phyloP scores from a whole-genome alignment of 2,797 vertebrate species.

The Threskiornis aethiopicus region DNA sequence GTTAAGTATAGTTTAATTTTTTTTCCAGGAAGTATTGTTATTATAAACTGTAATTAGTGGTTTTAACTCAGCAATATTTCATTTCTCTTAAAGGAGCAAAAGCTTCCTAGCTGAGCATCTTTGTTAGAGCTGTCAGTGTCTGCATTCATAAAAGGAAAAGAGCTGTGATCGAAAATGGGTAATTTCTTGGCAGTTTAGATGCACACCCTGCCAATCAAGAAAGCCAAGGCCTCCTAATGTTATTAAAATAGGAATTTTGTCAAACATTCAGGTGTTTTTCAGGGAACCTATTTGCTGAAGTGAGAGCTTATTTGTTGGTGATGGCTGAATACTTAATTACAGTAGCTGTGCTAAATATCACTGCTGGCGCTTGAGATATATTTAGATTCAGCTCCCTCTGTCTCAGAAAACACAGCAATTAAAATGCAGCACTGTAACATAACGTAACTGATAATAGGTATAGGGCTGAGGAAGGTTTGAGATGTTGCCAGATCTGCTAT shows the following conservation, averaged over 20 bases:
- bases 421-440: constrained; percentile 66
- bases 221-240: constrained; percentile 17
- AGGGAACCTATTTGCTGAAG: constrained; percentile 42
- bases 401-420: constrained; percentile 70
- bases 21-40: constrained; percentile 54
- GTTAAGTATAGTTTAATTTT: constrained; percentile 64
- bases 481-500: constrained; percentile 45
- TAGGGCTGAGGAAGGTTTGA: constrained; percentile 20
- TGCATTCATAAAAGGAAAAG: constrained; percentile 44
- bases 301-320: constrained; percentile 51
- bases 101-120: constrained; percentile 44
- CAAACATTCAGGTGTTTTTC: constrained; percentile 58
- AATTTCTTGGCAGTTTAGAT: constrained; percentile 62
- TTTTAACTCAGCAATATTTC: constrained; percentile 53
- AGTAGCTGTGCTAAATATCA: constrained; percentile 69
- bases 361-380: constrained; percentile 62
- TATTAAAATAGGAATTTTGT: constrained; percentile 52
- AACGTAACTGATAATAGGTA: constrained; percentile 52
- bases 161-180: constrained; percentile 25
- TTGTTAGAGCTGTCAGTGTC: constrained; percentile 53
- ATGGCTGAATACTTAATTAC: constrained; percentile 70
- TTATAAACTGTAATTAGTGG: constrained; percentile 71
- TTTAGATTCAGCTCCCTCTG: constrained; percentile 72
- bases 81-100: constrained; percentile 41
- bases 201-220: constrained; percentile 44